These are phyloP conservation scores for Erinaceus europaeus DNA, from an alignment of 2,113 vertebrate genomes.

Conservation along the genomic window DNA sequence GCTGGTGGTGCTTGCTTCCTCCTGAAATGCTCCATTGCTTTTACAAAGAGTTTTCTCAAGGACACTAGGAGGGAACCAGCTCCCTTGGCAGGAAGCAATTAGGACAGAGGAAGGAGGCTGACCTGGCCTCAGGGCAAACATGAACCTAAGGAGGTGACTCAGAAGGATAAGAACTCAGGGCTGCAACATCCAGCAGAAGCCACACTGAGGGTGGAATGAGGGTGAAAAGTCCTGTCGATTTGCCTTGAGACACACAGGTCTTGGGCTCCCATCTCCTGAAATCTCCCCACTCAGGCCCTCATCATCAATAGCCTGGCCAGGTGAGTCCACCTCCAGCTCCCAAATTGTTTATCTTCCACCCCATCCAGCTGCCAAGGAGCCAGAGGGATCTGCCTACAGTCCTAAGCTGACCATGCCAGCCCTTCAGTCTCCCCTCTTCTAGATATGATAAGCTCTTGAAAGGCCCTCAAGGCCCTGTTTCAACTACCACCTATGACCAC, in stretches of 20 bases:
- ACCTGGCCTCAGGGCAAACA: conserved; percentile 56
- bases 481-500: too few relatives aligned
- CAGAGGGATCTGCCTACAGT: neutral
- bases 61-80: conserved; percentile 43
- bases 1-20: neutral
- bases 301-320: neutral
- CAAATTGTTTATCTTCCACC: neutral
- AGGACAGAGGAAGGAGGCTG: conserved; percentile 39
- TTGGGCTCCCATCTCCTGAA: neutral
- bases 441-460: neutral
- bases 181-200: neutral
- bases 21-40: conserved; percentile 47
- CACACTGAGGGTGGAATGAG: neutral
- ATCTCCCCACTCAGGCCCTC: neutral
- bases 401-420: neutral
- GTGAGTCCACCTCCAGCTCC: neutral
- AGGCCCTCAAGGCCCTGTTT: neutral
- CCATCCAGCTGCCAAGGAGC: neutral
- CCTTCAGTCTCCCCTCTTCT: neutral
- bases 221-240: neutral
- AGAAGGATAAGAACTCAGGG: conserved; percentile 7
- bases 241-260: neutral
- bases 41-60: conserved; percentile 67
- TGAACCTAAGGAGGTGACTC: conserved; percentile 46
- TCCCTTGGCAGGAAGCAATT: conserved; percentile 66